A percentile compares a stretch with the other conserved stretches of the same genome.
Evolutionary conservation across 2,113 vertebrate genomes (phyloP).

Genomic region (Cynopterus brachyotis): DNA sequence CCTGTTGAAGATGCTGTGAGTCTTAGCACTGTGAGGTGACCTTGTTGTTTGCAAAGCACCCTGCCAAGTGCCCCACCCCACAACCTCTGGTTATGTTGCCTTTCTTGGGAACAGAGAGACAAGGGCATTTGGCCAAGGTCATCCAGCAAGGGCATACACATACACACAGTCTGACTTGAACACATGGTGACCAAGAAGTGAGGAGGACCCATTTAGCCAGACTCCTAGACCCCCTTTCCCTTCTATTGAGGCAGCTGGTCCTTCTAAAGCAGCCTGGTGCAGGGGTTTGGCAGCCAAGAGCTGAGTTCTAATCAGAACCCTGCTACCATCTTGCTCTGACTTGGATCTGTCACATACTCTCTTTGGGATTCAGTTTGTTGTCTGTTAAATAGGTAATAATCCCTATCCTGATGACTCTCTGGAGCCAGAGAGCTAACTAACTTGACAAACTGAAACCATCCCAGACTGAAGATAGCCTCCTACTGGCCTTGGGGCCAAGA

Average conservation of each 20-base stretch:
- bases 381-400: constrained; percentile 16
- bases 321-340: neutral
- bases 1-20: neutral
- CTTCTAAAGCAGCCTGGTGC: neutral
- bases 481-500: neutral
- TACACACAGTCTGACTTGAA: neutral
- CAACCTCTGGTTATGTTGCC: neutral
- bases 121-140: constrained; percentile 37
- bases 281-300: neutral
- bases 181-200: neutral
- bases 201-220: neutral
- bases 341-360: neutral
- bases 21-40: neutral
- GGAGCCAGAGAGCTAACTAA: constrained; percentile 23
- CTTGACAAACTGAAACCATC: neutral
- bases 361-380: neutral
- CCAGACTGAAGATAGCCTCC: neutral
- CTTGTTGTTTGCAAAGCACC: neutral
- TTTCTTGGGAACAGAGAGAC: constrained; percentile 30
- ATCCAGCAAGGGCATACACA: neutral
- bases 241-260: neutral
- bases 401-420: neutral
- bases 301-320: neutral
- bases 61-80: neutral
- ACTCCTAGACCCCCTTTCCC: neutral